These are phyloP conservation scores for Anhinga anhinga DNA, from an alignment of 2,113 vertebrate genomes.

Conservation along the genomic window DNA sequence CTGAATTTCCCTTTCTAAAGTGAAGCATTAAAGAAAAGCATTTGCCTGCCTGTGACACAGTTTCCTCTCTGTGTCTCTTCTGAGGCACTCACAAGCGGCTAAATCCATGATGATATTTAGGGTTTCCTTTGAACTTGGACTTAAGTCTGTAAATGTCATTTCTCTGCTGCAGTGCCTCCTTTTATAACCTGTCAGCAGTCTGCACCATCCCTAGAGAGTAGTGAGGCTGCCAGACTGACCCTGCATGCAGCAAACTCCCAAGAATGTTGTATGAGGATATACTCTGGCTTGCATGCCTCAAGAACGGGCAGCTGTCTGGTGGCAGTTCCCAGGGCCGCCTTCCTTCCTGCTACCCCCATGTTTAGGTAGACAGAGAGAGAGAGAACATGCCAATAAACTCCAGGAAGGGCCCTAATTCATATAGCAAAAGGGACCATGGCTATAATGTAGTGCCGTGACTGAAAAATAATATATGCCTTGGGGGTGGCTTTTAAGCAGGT, in stretches of 20 bases:
- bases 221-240: neutral
- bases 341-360: fast-evolving
- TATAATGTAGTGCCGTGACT: fast-evolving
- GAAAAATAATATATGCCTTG: neutral
- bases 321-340: neutral
- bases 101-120: neutral
- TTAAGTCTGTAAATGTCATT: neutral
- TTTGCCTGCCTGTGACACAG: neutral
- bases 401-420: neutral
- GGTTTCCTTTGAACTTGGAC: conserved; percentile 5
- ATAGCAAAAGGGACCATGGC: neutral
- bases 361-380: neutral
- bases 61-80: neutral
- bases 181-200: neutral
- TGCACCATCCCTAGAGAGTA: neutral
- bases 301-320: neutral
- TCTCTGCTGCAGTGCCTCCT: neutral
- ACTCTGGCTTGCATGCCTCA: fast-evolving
- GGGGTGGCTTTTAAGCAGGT: neutral
- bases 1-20: neutral
- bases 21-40: neutral
- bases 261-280: neutral
- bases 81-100: fast-evolving
- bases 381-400: neutral
- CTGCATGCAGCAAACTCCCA: fast-evolving